These are phyloP conservation scores for Latrodectus hesperus DNA, from an alignment of 2,888 invertebrate species.

Conservation along the genomic window DNA sequence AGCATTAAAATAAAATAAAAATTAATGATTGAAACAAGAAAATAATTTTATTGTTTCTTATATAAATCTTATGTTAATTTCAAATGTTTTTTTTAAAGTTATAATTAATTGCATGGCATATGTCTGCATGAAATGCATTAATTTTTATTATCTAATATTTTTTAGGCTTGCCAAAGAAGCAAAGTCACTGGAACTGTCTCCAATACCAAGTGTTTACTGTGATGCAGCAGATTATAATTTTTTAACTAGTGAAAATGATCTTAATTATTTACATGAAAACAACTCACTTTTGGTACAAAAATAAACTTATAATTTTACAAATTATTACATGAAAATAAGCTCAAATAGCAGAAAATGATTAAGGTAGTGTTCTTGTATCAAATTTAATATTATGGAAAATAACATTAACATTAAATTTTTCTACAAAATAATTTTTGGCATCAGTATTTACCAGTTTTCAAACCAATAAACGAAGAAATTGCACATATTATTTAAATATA, in stretches of 20 bases:
- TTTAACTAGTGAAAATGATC: constrained; percentile 25
- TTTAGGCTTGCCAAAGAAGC: constrained; percentile 55
- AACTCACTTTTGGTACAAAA: constrained; percentile 35
- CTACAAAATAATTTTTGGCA: not conserved
- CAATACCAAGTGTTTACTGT: constrained; percentile 66
- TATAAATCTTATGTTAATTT: not conserved
- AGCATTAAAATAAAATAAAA: too few species aligned
- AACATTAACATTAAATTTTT: not conserved
- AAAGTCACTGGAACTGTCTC: constrained; percentile 60
- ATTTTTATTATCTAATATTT: not conserved
- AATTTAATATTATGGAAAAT: not conserved
- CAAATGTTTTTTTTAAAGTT: not conserved
- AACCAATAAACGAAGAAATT: not conserved
- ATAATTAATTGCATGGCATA: not conserved
- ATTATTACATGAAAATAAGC: constrained; percentile 14
- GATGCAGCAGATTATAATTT: constrained; percentile 56
- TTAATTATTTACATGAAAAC: constrained; percentile 48
- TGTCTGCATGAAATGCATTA: not conserved
- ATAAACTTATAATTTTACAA: constrained; percentile 10
- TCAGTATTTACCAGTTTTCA: not conserved
- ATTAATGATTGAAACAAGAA: not conserved
- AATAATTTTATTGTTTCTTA: not conserved
- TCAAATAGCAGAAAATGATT: constrained; percentile 26
- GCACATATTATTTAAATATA: not conserved
- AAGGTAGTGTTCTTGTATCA: constrained; percentile 26